Percentiles rank a stretch among this genome's conserved stretches.
These are phyloP conservation scores for Drosophila arizonae DNA, from an alignment of 1,140 invertebrate species.

Conservation along the genomic window DNA sequence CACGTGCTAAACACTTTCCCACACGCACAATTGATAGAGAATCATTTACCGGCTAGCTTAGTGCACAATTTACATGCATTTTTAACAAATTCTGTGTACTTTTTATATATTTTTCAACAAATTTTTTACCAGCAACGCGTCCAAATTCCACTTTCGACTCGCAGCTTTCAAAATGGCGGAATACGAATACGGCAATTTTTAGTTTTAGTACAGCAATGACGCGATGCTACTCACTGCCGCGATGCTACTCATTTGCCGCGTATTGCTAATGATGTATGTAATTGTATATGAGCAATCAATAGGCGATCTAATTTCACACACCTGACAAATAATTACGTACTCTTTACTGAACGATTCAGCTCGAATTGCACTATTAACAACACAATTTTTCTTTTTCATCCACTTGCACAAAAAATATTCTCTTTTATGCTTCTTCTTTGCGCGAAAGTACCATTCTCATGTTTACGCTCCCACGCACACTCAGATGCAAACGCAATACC, in stretches of 20 bases:
- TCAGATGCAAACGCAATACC: constrained; percentile 13
- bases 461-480: constrained; percentile 37
- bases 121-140: constrained; percentile 80
- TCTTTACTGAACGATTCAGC: constrained; percentile 46
- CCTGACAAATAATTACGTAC: constrained; percentile 44
- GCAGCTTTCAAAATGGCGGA: constrained; percentile 83
- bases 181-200: constrained; percentile 80
- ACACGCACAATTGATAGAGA: constrained; percentile 60
- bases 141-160: constrained; percentile 80
- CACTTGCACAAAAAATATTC: constrained; percentile 62
- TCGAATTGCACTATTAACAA: constrained; percentile 53
- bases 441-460: constrained; percentile 27
- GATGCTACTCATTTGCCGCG: constrained; percentile 65
- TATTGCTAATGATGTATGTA: constrained; percentile 30
- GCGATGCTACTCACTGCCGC: constrained; percentile 70
- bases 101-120: constrained; percentile 66
- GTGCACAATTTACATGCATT: constrained; percentile 45
- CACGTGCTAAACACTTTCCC: constrained; percentile 65
- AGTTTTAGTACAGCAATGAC: constrained; percentile 82
- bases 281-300: constrained; percentile 23
- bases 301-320: constrained; percentile 43
- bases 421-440: constrained; percentile 48
- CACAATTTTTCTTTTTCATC: constrained; percentile 45
- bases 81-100: constrained; percentile 63
- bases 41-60: constrained; percentile 37